phyloP scores from a whole-genome alignment of 2,113 vertebrate genomes.

The Ptyas mucosa region DNA sequence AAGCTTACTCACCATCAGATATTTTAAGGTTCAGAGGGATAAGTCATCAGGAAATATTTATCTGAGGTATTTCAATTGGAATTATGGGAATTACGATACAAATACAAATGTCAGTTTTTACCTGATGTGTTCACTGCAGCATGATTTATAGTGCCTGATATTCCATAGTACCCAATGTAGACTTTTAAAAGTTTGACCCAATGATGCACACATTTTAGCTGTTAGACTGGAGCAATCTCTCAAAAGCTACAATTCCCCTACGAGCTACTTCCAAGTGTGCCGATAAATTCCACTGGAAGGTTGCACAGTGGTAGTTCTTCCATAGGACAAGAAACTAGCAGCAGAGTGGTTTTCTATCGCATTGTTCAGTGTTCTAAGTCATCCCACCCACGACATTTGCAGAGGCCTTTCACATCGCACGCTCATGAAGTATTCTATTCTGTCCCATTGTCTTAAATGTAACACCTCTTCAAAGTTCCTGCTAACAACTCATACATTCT shows the following conservation, averaged over 20 bases:
- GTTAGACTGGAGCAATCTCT: background rate
- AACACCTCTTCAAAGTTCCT: background rate
- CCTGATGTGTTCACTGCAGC: background rate
- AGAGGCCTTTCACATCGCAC: background rate
- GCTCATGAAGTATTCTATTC: background rate
- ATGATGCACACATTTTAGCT: background rate
- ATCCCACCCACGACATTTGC: background rate
- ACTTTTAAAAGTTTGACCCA: background rate
- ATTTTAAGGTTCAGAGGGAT: background rate
- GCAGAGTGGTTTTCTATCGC: background rate
- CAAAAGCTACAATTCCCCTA: background rate
- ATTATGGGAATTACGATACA: background rate
- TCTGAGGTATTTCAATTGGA: background rate
- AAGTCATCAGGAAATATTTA: background rate
- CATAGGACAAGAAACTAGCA: background rate
- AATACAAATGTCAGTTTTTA: background rate
- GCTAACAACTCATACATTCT: background rate
- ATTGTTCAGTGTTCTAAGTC: background rate
- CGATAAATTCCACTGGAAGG: background rate
- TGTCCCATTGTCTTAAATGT: background rate
- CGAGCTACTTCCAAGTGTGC: background rate
- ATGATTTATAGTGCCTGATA: background rate
- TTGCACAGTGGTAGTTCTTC: background rate
- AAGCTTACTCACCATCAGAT: background rate
- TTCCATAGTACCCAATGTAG: background rate